phyloP scores from a whole-genome alignment of 2,797 vertebrate genomes.

The Coendou prehensilis region DNA sequence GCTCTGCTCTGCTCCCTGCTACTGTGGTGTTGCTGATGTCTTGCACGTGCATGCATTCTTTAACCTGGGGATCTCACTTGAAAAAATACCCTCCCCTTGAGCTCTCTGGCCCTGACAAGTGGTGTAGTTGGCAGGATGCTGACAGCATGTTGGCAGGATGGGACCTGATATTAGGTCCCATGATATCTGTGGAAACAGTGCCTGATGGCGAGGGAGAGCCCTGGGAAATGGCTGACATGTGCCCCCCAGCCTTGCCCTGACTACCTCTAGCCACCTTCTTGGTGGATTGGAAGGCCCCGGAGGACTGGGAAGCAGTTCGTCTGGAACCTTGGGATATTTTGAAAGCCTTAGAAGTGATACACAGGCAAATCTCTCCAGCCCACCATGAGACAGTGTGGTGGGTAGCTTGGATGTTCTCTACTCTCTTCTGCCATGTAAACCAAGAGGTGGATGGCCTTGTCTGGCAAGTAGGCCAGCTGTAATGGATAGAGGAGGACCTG shows the following conservation, averaged over 20 bases:
- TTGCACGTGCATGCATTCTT: not conserved
- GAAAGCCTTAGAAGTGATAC: not conserved
- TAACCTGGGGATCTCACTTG: not conserved
- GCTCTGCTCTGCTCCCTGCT: not conserved
- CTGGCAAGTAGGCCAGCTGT: not conserved
- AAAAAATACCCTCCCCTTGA: not conserved
- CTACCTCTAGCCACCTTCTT: not conserved
- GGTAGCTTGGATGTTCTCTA: not conserved
- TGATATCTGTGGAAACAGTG: not conserved
- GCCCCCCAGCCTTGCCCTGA: not conserved
- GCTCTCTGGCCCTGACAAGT: not conserved
- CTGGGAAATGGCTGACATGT: not conserved
- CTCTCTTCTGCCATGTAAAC: not conserved
- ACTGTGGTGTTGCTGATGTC: not conserved
- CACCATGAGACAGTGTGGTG: not conserved
- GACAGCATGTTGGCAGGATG: too few species aligned
- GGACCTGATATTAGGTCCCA: too few species aligned
- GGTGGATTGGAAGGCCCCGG: not conserved
- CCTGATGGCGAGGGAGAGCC: not conserved
- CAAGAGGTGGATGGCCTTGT: not conserved
- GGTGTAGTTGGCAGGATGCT: not conserved
- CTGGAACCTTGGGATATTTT: not conserved
- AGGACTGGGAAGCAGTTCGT: not conserved
- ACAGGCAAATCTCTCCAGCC: not conserved
- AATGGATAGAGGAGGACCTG: not conserved